Conservation (phyloP, 2,797 vertebrate genomes). For the Choloepus didactylus region DNA sequence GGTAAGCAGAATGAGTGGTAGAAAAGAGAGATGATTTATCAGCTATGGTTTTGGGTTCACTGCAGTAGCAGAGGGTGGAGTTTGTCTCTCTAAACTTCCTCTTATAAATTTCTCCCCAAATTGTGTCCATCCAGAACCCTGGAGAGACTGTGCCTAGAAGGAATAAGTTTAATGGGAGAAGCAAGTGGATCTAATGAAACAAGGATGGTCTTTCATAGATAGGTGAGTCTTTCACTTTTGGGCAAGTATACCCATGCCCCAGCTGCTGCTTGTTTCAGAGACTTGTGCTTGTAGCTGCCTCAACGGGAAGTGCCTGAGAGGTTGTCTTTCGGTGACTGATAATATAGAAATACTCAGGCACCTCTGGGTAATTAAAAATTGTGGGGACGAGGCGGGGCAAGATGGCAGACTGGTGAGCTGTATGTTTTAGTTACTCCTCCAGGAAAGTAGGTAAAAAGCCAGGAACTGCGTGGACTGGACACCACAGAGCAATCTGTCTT, state of each 20-base stretch:
- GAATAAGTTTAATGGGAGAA: background rate
- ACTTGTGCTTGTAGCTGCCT: background rate
- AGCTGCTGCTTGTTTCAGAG: background rate
- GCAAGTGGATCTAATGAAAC: background rate
- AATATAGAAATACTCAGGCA: background rate
- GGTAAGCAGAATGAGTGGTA: background rate
- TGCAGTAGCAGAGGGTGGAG: background rate
- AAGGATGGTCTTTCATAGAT: background rate
- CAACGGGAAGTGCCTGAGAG: background rate
- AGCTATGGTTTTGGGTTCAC: background rate
- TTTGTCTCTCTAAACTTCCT: background rate
- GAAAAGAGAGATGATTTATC: background rate
- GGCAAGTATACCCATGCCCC: rapidly evolving
- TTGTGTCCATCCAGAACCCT: background rate
- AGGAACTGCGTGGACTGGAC: too few species aligned
- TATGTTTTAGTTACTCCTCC: too few species aligned
- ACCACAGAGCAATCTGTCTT: too few species aligned
- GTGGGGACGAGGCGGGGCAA: too few species aligned
- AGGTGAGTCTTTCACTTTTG: background rate
- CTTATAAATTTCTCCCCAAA: background rate
- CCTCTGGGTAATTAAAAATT: background rate
- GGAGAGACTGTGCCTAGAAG: background rate
- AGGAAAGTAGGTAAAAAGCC: too few species aligned
- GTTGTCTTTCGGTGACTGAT: background rate
- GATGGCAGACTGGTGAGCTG: too few species aligned